A percentile compares a stretch with the other conserved stretches of the same genome.
phyloP scores from a whole-genome alignment of 2,797 vertebrate genomes.

The Siniperca undulata region DNA sequence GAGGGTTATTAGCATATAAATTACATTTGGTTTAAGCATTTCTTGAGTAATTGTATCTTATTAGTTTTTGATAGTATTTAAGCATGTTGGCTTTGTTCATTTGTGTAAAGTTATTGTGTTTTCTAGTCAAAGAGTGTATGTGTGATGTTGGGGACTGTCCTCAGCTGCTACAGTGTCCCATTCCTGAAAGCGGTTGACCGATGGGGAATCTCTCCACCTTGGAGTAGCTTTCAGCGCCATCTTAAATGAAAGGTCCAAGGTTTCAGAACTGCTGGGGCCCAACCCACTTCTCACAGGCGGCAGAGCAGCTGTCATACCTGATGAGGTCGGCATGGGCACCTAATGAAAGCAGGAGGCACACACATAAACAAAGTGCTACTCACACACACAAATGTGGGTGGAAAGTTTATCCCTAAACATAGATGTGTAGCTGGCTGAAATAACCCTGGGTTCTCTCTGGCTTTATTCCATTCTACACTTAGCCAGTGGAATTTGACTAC shows the following conservation, averaged over 20 bases:
- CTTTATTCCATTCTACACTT: constrained; percentile 62
- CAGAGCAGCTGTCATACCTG: constrained; percentile 83
- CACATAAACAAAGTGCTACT: constrained; percentile 65
- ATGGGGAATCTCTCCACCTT: constrained; percentile 79
- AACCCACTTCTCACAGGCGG: constrained; percentile 59
- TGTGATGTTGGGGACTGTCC: constrained; percentile 47
- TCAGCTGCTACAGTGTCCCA: constrained; percentile 65
- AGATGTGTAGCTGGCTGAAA: constrained; percentile 72
- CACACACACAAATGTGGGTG: constrained; percentile 73
- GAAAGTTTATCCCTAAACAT: constrained; percentile 81
- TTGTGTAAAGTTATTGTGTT: constrained; percentile 27
- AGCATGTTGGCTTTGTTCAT: constrained; percentile 34
- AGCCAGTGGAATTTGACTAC: constrained; percentile 63
- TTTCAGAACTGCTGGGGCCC: constrained; percentile 51
- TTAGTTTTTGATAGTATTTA: constrained; percentile 17
- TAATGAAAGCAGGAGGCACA: constrained; percentile 67
- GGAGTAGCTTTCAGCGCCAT: constrained; percentile 78
- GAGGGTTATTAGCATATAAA: constrained; percentile 36
- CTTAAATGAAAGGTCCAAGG: constrained; percentile 78
- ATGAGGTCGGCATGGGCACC: constrained; percentile 62
- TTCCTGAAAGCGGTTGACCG: constrained; percentile 75
- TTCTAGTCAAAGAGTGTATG: constrained; percentile 24
- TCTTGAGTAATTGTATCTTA: constrained; percentile 3
- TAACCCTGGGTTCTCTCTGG: constrained; percentile 63
- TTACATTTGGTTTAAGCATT: constrained; percentile 15